Conservation (phyloP, 2,797 vertebrate genomes). For the Antennarius maculatus region DNA sequence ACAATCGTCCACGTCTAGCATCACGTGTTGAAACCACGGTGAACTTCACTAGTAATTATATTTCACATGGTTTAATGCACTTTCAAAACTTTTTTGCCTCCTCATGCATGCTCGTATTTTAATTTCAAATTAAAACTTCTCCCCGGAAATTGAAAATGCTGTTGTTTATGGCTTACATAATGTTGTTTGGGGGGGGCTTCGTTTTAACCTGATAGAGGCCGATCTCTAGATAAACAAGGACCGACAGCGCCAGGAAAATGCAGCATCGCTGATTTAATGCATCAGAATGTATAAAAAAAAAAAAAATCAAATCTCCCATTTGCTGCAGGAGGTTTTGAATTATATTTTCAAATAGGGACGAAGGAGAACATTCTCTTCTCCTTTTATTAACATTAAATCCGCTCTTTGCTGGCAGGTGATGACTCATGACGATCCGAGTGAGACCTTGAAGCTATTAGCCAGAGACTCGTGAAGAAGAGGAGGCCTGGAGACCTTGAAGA, state of each 20-base stretch:
- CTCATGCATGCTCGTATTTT: conserved; percentile 15
- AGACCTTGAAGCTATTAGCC: conserved; percentile 50
- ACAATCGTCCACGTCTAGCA: conserved; percentile 14
- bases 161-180: conserved; percentile 45
- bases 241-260: conserved; percentile 40
- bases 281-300: conserved; percentile 15
- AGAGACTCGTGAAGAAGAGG: conserved; percentile 45
- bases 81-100: neutral
- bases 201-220: conserved; percentile 45
- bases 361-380: neutral
- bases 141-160: conserved; percentile 20
- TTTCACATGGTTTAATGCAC: conserved; percentile 45
- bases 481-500: neutral
- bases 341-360: neutral
- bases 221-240: conserved; percentile 50
- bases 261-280: neutral
- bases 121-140: conserved; percentile 43
- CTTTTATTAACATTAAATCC: conserved; percentile 32
- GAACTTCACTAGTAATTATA: conserved; percentile 34
- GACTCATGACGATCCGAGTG: conserved; percentile 51
- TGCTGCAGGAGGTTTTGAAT: conserved; percentile 9
- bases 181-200: conserved; percentile 22
- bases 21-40: conserved; percentile 21
- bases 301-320: neutral
- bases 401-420: conserved; percentile 28